phyloP scores from a whole-genome alignment of 2,113 vertebrate genomes.

The Machaerirhynchus nigripectus region DNA sequence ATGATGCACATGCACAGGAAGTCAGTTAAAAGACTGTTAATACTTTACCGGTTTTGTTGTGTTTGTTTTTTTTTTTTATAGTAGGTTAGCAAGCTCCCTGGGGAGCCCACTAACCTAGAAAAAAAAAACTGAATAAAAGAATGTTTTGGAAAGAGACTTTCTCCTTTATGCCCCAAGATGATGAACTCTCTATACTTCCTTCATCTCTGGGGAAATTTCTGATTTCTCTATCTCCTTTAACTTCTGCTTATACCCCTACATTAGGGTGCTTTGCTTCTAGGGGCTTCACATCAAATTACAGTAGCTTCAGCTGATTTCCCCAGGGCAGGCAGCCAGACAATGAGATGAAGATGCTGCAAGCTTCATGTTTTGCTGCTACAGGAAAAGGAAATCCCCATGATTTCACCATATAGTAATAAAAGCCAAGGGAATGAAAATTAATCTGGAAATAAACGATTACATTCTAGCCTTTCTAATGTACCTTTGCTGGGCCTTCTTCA shows the following conservation, averaged over 20 bases:
- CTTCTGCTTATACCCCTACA: background rate
- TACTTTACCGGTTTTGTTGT: background rate
- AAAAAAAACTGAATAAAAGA: constrained; percentile 1
- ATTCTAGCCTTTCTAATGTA: background rate
- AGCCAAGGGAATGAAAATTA: background rate
- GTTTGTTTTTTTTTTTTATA: background rate
- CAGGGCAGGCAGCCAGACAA: background rate
- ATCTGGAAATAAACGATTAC: background rate
- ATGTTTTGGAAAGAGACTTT: constrained; percentile 21
- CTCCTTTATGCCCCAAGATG: background rate
- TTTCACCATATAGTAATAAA: background rate
- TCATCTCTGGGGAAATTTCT: background rate
- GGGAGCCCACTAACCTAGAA: constrained; percentile 40
- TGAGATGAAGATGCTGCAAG: background rate
- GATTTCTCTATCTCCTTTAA: background rate
- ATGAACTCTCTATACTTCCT: background rate
- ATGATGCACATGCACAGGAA: constrained; percentile 13
- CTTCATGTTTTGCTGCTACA: constrained; percentile 13
- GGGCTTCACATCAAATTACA: background rate
- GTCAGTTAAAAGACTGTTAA: background rate
- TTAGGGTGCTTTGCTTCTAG: background rate
- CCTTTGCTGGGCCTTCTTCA: background rate
- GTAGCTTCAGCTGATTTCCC: constrained; percentile 12
- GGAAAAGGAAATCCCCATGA: constrained; percentile 46
- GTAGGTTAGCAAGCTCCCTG: constrained; percentile 52